These are phyloP conservation scores for Platanista minor DNA, from an alignment of 2,113 vertebrate species.

Conservation along the genomic window DNA sequence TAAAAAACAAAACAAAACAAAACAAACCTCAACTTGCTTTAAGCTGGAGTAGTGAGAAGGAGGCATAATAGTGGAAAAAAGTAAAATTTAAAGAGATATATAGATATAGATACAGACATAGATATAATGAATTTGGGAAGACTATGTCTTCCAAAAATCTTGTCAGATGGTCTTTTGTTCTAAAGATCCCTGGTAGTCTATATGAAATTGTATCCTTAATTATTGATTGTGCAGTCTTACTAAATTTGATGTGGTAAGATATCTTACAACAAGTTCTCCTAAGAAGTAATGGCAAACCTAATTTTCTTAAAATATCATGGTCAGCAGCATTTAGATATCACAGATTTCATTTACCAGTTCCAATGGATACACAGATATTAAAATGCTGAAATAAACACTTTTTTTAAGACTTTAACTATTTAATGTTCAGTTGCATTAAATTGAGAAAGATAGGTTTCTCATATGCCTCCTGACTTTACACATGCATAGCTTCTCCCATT, in stretches of 20 bases:
- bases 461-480: too few species aligned
- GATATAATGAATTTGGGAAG: neutral
- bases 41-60: neutral
- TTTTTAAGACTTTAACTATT: neutral
- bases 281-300: neutral
- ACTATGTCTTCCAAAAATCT: neutral
- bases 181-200: neutral
- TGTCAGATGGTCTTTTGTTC: neutral
- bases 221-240: neutral
- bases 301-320: neutral
- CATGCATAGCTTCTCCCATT: neutral
- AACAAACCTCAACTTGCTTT: neutral
- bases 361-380: neutral
- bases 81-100: too few species aligned
- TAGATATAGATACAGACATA: neutral
- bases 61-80: neutral
- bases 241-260: neutral
- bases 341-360: neutral
- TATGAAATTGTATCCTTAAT: neutral
- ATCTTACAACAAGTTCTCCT: neutral
- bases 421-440: neutral
- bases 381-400: neutral
- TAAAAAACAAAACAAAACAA: neutral
- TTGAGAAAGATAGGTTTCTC: neutral
- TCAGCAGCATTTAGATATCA: neutral